Conservation (phyloP, 1,140 invertebrate species). For the Lasaia peninsularis region DNA sequence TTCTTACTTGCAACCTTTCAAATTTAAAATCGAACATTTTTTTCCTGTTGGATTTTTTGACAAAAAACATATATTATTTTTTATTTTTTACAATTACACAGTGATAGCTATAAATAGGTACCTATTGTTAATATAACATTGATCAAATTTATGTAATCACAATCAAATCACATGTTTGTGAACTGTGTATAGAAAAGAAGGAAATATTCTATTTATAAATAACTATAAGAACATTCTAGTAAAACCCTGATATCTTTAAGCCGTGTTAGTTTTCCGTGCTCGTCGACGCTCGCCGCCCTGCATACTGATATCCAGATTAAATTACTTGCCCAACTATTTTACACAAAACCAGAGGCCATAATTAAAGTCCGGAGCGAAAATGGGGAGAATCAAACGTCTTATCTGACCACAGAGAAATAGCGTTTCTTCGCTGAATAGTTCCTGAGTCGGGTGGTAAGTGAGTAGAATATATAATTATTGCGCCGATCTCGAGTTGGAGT, state of each 20-base stretch:
- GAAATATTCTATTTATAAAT: no score
- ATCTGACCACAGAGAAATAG: slow-evolving; percentile 72
- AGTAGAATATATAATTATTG: slow-evolving; percentile 76
- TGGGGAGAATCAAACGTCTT: slow-evolving; percentile 73
- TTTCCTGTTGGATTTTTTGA: no score
- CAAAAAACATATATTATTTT: no score
- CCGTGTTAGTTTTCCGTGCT: slow-evolving; percentile 30
- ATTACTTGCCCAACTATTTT: slow-evolving; percentile 74
- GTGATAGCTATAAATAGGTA: no score
- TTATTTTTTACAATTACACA: no score
- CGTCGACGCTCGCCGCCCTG: slow-evolving; percentile 45
- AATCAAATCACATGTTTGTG: no score
- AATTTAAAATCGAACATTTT: no score
- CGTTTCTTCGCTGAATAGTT: slow-evolving; percentile 73
- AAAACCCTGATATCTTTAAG: slow-evolving; percentile 12
- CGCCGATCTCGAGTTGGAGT: slow-evolving; percentile 60
- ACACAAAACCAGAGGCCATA: slow-evolving; percentile 74
- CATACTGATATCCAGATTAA: slow-evolving; percentile 72
- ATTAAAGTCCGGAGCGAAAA: slow-evolving; percentile 72
- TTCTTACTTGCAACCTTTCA: no score
- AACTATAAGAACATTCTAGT: slow-evolving; percentile 6
- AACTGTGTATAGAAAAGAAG: no score
- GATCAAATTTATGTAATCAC: no score
- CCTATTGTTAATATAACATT: no score
- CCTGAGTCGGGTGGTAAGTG: slow-evolving; percentile 58